Percentiles rank a stretch among this genome's conserved stretches.
phyloP scores from a whole-genome alignment of 2,113 vertebrate species.

The Cervus canadensis region DNA sequence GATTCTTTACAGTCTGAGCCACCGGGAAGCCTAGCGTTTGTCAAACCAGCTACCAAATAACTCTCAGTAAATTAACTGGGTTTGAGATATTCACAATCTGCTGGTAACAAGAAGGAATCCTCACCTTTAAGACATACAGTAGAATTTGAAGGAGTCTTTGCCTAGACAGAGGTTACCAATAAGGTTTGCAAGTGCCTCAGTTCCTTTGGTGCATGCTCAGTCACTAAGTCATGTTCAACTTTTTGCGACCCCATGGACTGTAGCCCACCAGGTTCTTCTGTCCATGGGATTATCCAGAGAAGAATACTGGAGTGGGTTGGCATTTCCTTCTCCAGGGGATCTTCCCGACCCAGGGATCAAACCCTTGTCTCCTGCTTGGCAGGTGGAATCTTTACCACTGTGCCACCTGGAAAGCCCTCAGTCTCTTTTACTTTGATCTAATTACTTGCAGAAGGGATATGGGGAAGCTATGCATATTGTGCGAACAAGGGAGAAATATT shows the following conservation, averaged over 20 bases:
- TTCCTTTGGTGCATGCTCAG: neutral
- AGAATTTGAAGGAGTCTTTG: neutral
- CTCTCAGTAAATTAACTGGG: neutral
- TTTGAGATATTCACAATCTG: neutral
- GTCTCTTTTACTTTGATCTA: neutral
- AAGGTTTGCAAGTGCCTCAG: neutral
- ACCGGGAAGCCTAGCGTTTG: neutral
- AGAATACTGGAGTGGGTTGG: neutral
- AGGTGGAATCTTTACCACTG: neutral
- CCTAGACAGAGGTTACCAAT: neutral
- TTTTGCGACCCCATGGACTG: neutral
- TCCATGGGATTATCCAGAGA: neutral
- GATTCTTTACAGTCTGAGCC: neutral
- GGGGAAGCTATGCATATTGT: neutral
- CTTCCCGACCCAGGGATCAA: neutral
- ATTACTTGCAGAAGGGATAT: neutral
- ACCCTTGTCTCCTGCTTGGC: neutral
- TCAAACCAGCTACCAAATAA: neutral
- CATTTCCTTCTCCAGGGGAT: neutral
- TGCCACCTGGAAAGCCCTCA: neutral
- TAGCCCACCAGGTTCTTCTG: neutral
- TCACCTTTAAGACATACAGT: neutral
- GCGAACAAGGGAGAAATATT: neutral
- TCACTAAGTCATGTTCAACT: neutral
- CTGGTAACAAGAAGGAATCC: neutral